A percentile compares a stretch with the other conserved stretches of the same genome.
phyloP scores from a whole-genome alignment of 2,888 invertebrate species.

The Drepanosiphum platanoidis region DNA sequence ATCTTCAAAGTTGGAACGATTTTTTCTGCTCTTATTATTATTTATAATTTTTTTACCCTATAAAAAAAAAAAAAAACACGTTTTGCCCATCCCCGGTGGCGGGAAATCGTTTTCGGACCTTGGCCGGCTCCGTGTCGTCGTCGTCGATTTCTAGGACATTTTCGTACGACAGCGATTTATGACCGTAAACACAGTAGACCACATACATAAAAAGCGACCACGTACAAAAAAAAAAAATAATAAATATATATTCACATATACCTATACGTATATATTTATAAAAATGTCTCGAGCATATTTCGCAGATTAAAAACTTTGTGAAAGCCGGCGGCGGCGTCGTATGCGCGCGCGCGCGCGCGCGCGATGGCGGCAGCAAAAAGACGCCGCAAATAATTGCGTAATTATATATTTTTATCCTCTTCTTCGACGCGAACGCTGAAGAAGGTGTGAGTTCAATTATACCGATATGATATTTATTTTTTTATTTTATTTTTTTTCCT shows the following conservation, averaged over 20 bases:
- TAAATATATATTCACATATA: neutral
- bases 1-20: neutral
- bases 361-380: slow-evolving; percentile 25
- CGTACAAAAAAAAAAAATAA: neutral
- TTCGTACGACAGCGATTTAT: slow-evolving; percentile 59
- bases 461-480: slow-evolving; percentile 10
- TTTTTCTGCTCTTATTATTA: slow-evolving; percentile 17
- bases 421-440: slow-evolving; percentile 29
- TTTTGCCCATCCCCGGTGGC: slow-evolving; percentile 45
- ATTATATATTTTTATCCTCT: slow-evolving; percentile 51
- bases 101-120: slow-evolving; percentile 59
- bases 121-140: slow-evolving; percentile 6
- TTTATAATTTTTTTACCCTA: slow-evolving; percentile 20
- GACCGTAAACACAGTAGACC: slow-evolving; percentile 18
- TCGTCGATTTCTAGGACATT: slow-evolving; percentile 55
- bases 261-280: slow-evolving; percentile 6
- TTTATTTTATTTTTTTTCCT: neutral
- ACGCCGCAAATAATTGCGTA: slow-evolving; percentile 59
- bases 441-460: slow-evolving; percentile 60
- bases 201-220: neutral
- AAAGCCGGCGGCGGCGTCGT: slow-evolving; percentile 38
- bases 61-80: slow-evolving; percentile 25
- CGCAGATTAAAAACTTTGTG: slow-evolving; percentile 55
- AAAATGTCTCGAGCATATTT: slow-evolving; percentile 44
- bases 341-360: neutral